Evolutionary conservation across 2,797 vertebrate genomes (phyloP).

Genomic region (Lycodopsis pacificus): DNA sequence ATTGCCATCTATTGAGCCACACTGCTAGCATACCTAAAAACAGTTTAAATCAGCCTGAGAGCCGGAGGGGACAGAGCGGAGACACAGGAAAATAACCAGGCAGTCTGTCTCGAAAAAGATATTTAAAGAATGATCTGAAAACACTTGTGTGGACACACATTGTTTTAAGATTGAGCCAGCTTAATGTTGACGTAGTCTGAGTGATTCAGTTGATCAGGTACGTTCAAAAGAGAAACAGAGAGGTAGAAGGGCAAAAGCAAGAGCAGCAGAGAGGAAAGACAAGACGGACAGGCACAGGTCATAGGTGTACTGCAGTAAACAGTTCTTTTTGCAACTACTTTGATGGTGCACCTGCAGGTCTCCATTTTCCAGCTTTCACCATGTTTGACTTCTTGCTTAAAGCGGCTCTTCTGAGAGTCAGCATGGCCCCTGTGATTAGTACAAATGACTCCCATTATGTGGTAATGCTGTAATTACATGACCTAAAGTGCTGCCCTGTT

Average conservation of each 20-base stretch:
- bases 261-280: neutral
- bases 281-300: neutral
- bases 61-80: neutral
- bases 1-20: neutral
- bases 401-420: slow-evolving; percentile 48
- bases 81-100: neutral
- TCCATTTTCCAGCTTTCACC: slow-evolving; percentile 25
- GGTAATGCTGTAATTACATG: slow-evolving; percentile 70
- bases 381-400: slow-evolving; percentile 24
- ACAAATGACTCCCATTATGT: slow-evolving; percentile 74
- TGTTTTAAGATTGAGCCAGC: neutral
- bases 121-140: neutral
- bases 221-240: neutral
- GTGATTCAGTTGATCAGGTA: neutral
- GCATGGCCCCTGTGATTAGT: slow-evolving; percentile 60
- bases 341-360: slow-evolving; percentile 57
- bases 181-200: neutral
- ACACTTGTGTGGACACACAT: accelerated
- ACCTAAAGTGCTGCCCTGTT: slow-evolving; percentile 45
- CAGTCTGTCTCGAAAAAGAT: neutral
- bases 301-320: slow-evolving; percentile 1
- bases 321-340: neutral
- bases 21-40: neutral
- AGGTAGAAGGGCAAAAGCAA: neutral
- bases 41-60: neutral